These are phyloP conservation scores for Bos javanicus DNA, from an alignment of 2,113 vertebrate genomes.

Conservation along the genomic window DNA sequence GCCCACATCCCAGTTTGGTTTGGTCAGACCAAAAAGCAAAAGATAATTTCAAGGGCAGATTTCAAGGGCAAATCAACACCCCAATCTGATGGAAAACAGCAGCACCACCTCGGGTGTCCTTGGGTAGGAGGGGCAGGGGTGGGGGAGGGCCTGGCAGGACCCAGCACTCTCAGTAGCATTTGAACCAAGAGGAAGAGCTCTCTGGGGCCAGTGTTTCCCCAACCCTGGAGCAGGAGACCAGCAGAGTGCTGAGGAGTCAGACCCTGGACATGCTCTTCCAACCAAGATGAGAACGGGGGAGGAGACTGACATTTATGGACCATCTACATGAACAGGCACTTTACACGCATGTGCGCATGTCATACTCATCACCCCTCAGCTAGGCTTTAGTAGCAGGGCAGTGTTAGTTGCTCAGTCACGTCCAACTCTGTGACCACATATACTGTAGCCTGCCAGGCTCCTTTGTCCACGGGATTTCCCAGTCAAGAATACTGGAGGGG, in stretches of 20 bases:
- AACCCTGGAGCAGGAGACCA: background rate
- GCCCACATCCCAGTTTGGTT: background rate
- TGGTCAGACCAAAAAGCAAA: background rate
- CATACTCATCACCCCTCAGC: background rate
- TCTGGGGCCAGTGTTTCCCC: background rate
- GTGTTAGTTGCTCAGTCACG: rapidly evolving
- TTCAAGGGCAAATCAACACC: background rate
- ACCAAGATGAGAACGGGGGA: background rate
- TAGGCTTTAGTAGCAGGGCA: background rate
- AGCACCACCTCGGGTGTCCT: background rate
- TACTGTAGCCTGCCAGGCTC: background rate
- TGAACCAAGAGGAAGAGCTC: background rate
- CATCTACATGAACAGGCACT: background rate
- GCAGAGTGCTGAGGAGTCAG: background rate
- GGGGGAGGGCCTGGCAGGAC: background rate
- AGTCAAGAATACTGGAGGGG: background rate
- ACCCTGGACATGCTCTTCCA: background rate
- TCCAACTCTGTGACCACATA: background rate
- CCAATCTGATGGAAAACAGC: background rate
- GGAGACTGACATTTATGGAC: too few relatives aligned
- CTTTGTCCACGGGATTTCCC: background rate
- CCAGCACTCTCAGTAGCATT: background rate
- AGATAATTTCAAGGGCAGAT: background rate
- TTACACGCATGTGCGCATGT: background rate
- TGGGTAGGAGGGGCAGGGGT: too few relatives aligned